Percentiles rank a stretch among this genome's conserved stretches.
phyloP scores from a whole-genome alignment of 2,113 vertebrate species.

The Nasalis larvatus region DNA sequence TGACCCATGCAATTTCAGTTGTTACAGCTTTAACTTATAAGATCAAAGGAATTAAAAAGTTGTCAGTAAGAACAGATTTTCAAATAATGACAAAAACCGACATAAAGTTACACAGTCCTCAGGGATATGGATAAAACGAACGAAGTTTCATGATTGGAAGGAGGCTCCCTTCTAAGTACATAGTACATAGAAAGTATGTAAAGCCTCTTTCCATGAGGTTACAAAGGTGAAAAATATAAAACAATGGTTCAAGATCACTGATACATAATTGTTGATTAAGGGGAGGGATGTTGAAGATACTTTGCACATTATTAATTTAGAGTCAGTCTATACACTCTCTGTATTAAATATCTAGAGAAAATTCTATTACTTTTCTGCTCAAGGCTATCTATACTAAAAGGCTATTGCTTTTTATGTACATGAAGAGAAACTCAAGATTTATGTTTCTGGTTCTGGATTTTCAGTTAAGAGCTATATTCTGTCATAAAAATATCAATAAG shows the following conservation, averaged over 20 bases:
- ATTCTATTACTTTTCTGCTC: neutral
- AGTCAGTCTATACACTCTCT: neutral
- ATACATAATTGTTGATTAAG: constrained; percentile 17
- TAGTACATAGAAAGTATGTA: neutral
- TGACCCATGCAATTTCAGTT: neutral
- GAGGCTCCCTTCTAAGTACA: neutral
- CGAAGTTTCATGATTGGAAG: neutral
- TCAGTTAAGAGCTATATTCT: constrained; percentile 18
- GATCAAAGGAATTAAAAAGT: constrained; percentile 39
- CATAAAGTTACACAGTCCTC: neutral
- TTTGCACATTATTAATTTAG: constrained; percentile 25
- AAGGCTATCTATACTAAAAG: neutral
- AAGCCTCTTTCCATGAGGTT: neutral
- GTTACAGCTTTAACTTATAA: constrained; percentile 26
- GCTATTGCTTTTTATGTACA: neutral
- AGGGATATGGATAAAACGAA: constrained; percentile 35
- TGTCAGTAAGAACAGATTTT: constrained; percentile 18
- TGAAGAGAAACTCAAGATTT: neutral
- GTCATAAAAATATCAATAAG: constrained; percentile 44
- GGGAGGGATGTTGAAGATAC: neutral
- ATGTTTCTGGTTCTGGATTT: constrained; percentile 38
- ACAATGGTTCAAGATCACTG: neutral
- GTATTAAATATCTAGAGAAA: constrained; percentile 26
- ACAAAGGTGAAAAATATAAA: neutral
- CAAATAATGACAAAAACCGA: constrained; percentile 17